Percentiles rank a stretch among this genome's conserved stretches.
Evolutionary conservation across 2,888 invertebrate species (phyloP).

Genomic region (Tenodera sinensis): DNA sequence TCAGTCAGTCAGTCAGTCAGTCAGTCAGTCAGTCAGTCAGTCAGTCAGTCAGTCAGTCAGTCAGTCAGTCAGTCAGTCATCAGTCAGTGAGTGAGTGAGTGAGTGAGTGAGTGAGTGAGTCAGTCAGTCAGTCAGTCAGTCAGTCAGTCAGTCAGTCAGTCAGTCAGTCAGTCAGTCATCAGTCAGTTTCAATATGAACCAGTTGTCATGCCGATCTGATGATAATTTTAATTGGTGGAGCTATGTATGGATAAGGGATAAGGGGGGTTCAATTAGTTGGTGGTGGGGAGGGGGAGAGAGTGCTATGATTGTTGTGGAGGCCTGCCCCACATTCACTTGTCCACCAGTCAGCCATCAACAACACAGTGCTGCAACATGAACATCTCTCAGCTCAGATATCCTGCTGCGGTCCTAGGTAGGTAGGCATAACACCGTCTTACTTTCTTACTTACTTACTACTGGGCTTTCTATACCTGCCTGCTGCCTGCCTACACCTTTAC

Average conservation of each 20-base stretch:
- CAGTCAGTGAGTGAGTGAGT: too few species aligned
- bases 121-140: too few species aligned
- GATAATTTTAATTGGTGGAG: neutral
- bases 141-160: too few species aligned
- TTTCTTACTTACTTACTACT: too few species aligned
- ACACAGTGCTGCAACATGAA: neutral
- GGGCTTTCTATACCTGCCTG: too few species aligned
- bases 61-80: too few species aligned
- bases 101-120: too few species aligned
- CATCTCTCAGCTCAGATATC: neutral
- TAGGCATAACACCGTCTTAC: neutral
- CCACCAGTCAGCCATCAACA: neutral
- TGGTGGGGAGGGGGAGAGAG: neutral
- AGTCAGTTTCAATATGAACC: neutral
- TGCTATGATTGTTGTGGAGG: neutral
- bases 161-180: too few species aligned
- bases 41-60: too few species aligned
- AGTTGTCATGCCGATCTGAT: neutral
- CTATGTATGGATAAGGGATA: neutral
- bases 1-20: too few species aligned
- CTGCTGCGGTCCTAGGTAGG: neutral
- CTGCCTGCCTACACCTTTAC: too few species aligned
- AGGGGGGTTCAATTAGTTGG: neutral
- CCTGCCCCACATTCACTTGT: neutral
- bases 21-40: too few species aligned